These are phyloP conservation scores for Stomorhina lunata DNA, from an alignment of 2,888 invertebrate genomes.

Conservation along the genomic window DNA sequence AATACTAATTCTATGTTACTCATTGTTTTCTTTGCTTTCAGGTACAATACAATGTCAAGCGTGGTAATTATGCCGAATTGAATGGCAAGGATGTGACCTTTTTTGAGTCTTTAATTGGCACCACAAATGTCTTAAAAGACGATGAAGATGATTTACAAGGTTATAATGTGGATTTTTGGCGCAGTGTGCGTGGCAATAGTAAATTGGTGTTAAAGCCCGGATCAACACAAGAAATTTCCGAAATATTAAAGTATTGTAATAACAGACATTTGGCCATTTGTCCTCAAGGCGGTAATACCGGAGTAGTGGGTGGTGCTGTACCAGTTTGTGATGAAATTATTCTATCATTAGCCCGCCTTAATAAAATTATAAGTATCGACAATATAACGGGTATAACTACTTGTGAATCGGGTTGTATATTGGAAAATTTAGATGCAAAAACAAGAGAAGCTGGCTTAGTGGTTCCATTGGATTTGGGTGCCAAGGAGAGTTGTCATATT, in stretches of 20 bases:
- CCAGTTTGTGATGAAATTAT: slow-evolving; percentile 99
- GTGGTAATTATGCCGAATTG: slow-evolving; percentile 76
- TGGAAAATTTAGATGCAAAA: slow-evolving; percentile 90
- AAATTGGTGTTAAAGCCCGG: slow-evolving; percentile 92
- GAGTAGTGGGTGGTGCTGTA: slow-evolving; percentile 97
- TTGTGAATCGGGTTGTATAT: slow-evolving; percentile 95
- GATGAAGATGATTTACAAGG: slow-evolving; percentile 84
- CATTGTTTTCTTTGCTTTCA: slow-evolving; percentile 47
- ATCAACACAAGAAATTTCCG: slow-evolving; percentile 91
- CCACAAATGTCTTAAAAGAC: slow-evolving; percentile 86
- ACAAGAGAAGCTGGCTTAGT: slow-evolving; percentile 88
- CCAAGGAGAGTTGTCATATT: slow-evolving; percentile 96
- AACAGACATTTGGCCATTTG: slow-evolving; percentile 91
- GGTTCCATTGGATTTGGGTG: slow-evolving; percentile 97
- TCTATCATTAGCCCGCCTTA: slow-evolving; percentile 90
- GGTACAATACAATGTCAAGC: slow-evolving; percentile 76
- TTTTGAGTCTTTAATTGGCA: slow-evolving; percentile 77
- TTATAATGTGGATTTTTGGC: slow-evolving; percentile 95
- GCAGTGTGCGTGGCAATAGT: slow-evolving; percentile 92
- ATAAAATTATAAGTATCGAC: slow-evolving; percentile 90
- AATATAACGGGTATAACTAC: slow-evolving; percentile 89
- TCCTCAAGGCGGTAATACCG: slow-evolving; percentile 97
- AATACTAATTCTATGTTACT: background rate
- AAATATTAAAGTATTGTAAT: slow-evolving; percentile 92
- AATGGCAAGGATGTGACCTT: slow-evolving; percentile 74